Evolutionary conservation across 2,797 vertebrate genomes (phyloP).

Genomic region (Cuculus canorus): DNA sequence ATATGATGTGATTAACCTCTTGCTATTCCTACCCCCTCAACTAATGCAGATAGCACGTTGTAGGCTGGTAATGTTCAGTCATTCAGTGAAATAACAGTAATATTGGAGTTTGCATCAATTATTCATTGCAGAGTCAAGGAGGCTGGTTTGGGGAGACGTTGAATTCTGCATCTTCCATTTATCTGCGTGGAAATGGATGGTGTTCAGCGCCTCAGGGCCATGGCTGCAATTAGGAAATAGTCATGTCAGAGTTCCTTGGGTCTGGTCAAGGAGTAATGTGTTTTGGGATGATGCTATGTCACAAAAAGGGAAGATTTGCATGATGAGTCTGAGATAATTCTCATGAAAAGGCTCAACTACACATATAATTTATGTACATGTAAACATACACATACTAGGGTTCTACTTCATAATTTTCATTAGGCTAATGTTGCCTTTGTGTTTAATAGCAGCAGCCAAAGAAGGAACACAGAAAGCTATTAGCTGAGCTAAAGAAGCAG

Average conservation of each 20-base stretch:
- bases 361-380: not conserved
- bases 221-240: not conserved
- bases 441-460: not conserved
- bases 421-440: not conserved
- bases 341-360: not conserved
- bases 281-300: not conserved
- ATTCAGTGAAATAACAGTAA: not conserved
- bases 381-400: not conserved
- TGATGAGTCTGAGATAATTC: not conserved
- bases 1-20: slow-evolving; percentile 17
- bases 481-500: not conserved
- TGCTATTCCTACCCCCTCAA: not conserved
- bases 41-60: not conserved
- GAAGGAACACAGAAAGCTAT: not conserved
- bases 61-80: not conserved
- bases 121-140: not conserved
- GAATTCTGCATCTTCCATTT: not conserved
- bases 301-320: not conserved
- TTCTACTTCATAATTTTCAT: not conserved
- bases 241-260: not conserved
- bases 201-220: not conserved
- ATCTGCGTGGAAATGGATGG: not conserved
- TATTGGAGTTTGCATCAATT: not conserved
- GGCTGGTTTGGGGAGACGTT: not conserved
- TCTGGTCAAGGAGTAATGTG: not conserved